Percentiles rank a stretch among this genome's conserved stretches.
These are phyloP conservation scores for Gobius niger DNA, from an alignment of 2,113 vertebrate genomes.

Conservation along the genomic window DNA sequence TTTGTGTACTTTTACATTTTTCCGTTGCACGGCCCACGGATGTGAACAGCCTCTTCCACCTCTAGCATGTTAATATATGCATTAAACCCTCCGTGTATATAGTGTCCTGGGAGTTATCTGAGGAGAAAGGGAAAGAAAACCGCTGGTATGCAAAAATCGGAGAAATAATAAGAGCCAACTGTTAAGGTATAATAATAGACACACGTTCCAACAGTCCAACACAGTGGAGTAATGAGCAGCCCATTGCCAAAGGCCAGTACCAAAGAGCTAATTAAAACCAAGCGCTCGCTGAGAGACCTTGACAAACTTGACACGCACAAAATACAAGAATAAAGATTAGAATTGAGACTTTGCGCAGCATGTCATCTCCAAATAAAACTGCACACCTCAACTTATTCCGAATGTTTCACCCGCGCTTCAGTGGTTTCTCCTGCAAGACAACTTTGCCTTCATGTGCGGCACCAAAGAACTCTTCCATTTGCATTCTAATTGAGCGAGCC, in stretches of 20 bases:
- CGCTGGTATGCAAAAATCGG: slow-evolving; percentile 3
- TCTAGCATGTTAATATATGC: background rate
- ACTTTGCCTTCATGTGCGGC: slow-evolving; percentile 12
- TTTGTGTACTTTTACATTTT: too few species aligned
- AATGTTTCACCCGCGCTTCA: background rate
- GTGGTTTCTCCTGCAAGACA: slow-evolving; percentile 18
- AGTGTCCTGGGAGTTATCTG: background rate
- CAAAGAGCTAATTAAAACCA: slow-evolving; percentile 19
- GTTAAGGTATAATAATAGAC: slow-evolving; percentile 14
- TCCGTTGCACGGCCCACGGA: background rate
- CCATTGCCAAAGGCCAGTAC: slow-evolving; percentile 37
- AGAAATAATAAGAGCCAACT: background rate
- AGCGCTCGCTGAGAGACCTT: background rate
- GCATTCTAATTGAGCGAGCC: slow-evolving; percentile 62
- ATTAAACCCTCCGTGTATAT: background rate
- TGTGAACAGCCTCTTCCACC: background rate
- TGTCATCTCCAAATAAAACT: slow-evolving; percentile 25
- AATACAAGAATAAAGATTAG: slow-evolving; percentile 21
- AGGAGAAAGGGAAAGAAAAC: background rate
- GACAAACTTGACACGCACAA: slow-evolving; percentile 17
- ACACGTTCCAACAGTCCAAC: slow-evolving; percentile 17
- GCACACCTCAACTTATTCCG: slow-evolving; percentile 3
- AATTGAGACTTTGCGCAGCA: slow-evolving; percentile 31
- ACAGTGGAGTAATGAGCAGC: slow-evolving; percentile 30
- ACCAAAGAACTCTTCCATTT: slow-evolving; percentile 34